These are phyloP conservation scores for Pteropus rufus DNA, from an alignment of 2,797 vertebrate species.

Conservation along the genomic window DNA sequence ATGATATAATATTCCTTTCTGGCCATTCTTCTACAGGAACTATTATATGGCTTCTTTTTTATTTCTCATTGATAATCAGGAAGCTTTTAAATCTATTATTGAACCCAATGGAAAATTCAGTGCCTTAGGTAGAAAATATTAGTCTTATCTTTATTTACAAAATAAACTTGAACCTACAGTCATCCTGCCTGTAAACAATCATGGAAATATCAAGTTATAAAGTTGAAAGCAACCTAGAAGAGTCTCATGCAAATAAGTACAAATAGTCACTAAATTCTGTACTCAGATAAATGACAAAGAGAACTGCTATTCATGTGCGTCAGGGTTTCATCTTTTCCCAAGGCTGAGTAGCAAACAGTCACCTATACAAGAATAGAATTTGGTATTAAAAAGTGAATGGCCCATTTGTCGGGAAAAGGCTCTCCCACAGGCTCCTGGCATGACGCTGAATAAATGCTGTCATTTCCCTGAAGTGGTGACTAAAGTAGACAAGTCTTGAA, in stretches of 20 bases:
- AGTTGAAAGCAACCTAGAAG: background rate
- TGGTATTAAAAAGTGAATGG: background rate
- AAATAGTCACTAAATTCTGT: constrained; percentile 15
- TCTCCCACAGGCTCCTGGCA: background rate
- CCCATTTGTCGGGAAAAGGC: background rate
- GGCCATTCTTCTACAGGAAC: background rate
- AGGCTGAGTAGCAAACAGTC: background rate
- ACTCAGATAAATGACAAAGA: constrained; percentile 13
- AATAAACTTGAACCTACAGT: background rate
- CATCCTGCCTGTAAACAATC: background rate
- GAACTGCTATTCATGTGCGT: background rate
- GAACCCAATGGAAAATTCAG: background rate
- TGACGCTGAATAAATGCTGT: background rate
- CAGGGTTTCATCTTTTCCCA: background rate
- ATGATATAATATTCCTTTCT: constrained; percentile 26
- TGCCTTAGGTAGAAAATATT: background rate
- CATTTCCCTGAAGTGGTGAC: background rate
- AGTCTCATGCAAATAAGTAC: background rate
- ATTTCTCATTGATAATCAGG: constrained; percentile 31
- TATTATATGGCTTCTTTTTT: background rate
- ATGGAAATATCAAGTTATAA: background rate
- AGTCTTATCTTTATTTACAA: constrained; percentile 7
- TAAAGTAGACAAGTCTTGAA: background rate
- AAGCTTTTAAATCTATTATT: constrained; percentile 38
- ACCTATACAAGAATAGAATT: background rate